phyloP scores from a whole-genome alignment of 2,797 vertebrate species.

The Chromobotia macracanthus region DNA sequence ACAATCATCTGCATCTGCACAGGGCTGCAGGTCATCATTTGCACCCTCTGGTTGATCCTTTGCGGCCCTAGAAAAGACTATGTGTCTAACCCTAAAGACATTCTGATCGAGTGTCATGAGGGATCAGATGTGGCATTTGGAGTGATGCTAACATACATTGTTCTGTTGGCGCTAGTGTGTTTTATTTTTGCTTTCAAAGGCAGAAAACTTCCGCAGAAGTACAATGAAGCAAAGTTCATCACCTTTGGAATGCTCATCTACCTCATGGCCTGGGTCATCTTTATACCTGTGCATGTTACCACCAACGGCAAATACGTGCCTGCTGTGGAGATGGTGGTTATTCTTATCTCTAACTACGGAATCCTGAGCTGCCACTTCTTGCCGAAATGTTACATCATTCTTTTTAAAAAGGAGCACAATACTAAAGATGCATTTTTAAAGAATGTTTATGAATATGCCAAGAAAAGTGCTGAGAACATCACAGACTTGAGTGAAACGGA shows the following conservation, averaged over 20 bases:
- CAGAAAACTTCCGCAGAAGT: slow-evolving; percentile 87
- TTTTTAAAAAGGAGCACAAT: slow-evolving; percentile 86
- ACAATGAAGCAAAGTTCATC: slow-evolving; percentile 91
- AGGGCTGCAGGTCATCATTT: slow-evolving; percentile 78
- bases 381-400: slow-evolving; percentile 88
- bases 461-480: slow-evolving; percentile 60
- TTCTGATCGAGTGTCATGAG: slow-evolving; percentile 83
- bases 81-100: slow-evolving; percentile 63
- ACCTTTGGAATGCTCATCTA: slow-evolving; percentile 92
- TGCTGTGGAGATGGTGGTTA: slow-evolving; percentile 87
- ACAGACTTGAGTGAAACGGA: slow-evolving; percentile 3
- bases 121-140: slow-evolving; percentile 82
- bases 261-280: slow-evolving; percentile 88
- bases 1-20: slow-evolving; percentile 75
- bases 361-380: slow-evolving; percentile 87
- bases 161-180: slow-evolving; percentile 82
- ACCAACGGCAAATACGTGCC: slow-evolving; percentile 85
- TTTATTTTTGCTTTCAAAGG: slow-evolving; percentile 88
- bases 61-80: slow-evolving; percentile 71
- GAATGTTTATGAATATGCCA: slow-evolving; percentile 82
- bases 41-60: slow-evolving; percentile 82
- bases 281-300: slow-evolving; percentile 84
- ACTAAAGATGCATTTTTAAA: slow-evolving; percentile 85
- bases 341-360: slow-evolving; percentile 87
- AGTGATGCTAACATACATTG: slow-evolving; percentile 84